phyloP scores from a whole-genome alignment of 2,113 vertebrate genomes.

The Clarias magur region DNA sequence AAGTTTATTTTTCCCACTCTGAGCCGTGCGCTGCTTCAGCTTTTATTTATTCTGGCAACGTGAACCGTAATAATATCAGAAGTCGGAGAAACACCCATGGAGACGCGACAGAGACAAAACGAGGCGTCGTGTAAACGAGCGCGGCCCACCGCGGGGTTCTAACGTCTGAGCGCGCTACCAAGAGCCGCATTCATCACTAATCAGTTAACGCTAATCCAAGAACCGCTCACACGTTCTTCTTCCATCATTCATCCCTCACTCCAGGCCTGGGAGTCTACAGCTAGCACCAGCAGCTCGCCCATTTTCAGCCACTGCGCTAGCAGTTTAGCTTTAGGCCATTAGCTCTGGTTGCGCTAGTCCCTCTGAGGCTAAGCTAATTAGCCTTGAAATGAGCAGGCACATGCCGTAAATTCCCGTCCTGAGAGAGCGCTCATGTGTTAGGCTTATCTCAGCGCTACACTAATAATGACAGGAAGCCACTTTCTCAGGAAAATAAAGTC shows the following conservation, averaged over 20 bases:
- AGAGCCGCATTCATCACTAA: not conserved
- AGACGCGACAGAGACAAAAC: not conserved
- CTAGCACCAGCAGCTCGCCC: not conserved
- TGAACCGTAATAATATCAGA: not conserved
- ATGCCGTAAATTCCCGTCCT: not conserved
- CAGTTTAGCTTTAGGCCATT: not conserved
- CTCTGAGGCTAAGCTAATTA: slow-evolving; percentile 24
- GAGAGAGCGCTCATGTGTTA: not conserved
- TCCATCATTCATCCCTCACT: not conserved
- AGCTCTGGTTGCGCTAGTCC: slow-evolving; percentile 17
- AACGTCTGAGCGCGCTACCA: not conserved
- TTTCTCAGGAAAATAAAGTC: slow-evolving; percentile 3
- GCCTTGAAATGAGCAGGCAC: slow-evolving; percentile 18
- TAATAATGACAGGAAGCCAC: slow-evolving; percentile 28
- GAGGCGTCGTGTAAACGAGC: not conserved
- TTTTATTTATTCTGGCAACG: slow-evolving; percentile 13
- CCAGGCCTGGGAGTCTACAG: not conserved
- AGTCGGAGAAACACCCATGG: not conserved
- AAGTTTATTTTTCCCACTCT: not conserved
- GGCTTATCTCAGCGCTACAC: not conserved
- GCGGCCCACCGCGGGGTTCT: not conserved
- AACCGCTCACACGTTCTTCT: not conserved
- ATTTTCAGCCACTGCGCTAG: not conserved
- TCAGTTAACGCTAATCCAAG: not conserved
- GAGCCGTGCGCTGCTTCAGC: not conserved